These are phyloP conservation scores for Drosophila buzzatii DNA, from an alignment of 2,888 invertebrate species.

Conservation along the genomic window DNA sequence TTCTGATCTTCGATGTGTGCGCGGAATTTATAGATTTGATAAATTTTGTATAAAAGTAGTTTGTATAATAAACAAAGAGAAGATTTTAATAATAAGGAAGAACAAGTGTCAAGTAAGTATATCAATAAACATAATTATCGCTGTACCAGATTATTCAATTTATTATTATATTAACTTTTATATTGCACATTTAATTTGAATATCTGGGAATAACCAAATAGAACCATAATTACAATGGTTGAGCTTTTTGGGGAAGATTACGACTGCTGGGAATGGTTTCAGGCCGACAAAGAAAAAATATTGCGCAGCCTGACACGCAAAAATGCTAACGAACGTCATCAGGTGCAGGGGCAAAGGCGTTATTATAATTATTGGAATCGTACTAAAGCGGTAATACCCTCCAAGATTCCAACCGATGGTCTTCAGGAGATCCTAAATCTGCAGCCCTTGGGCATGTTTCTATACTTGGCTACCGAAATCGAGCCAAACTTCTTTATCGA, in stretches of 20 bases:
- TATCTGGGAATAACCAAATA: conserved; percentile 9
- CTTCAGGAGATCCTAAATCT: conserved; percentile 40
- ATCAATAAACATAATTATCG: background rate
- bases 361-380: conserved; percentile 1
- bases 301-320: conserved; percentile 26
- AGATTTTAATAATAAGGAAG: background rate
- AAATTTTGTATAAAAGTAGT: background rate
- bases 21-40: conserved; percentile 10
- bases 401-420: conserved; percentile 13
- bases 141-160: background rate
- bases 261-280: conserved; percentile 51
- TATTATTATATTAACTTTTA: conserved; percentile 1
- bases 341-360: background rate
- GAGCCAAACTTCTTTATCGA: conserved; percentile 58
- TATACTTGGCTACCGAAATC: conserved; percentile 50
- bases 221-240: conserved; percentile 15
- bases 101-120: background rate
- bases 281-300: conserved; percentile 23
- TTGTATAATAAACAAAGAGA: background rate
- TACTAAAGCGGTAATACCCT: background rate
- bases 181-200: background rate
- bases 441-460: conserved; percentile 67
- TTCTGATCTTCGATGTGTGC: conserved; percentile 4
- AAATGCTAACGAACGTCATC: background rate
- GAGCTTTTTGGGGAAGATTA: conserved; percentile 29